A percentile compares a stretch with the other conserved stretches of the same genome.
Evolutionary conservation across 2,113 vertebrate genomes (phyloP).

Genomic region (Pollachius pollachius): DNA sequence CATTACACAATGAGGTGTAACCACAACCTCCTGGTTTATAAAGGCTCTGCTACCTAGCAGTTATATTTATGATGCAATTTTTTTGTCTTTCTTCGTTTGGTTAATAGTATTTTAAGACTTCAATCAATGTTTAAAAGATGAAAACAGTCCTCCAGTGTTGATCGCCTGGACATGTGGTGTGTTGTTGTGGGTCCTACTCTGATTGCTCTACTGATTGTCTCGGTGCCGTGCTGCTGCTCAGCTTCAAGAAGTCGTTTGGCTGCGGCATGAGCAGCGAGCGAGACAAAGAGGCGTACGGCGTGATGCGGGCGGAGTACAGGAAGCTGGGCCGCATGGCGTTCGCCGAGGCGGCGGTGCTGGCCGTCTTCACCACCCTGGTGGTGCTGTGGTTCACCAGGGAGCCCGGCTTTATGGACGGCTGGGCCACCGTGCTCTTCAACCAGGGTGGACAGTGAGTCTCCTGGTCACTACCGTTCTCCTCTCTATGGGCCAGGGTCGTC

Average conservation of each 20-base stretch:
- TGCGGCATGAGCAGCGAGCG: conserved; percentile 43
- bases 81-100: too few relatives aligned
- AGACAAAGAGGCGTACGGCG: conserved; percentile 65
- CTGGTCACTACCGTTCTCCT: too few relatives aligned
- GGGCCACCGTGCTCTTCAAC: conserved; percentile 79
- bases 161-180: too few relatives aligned
- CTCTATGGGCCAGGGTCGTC: too few relatives aligned
- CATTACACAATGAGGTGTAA: neutral
- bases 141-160: too few relatives aligned
- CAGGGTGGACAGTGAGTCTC: conserved; percentile 64
- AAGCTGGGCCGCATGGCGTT: conserved; percentile 81
- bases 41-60: too few relatives aligned
- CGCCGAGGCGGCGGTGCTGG: conserved; percentile 74
- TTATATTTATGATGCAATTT: too few relatives aligned
- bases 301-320: conserved; percentile 78
- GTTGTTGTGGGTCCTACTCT: too few relatives aligned
- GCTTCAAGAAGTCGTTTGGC: conserved; percentile 82
- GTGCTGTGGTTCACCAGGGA: conserved; percentile 90
- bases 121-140: too few relatives aligned
- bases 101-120: too few relatives aligned
- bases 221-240: conserved; percentile 37
- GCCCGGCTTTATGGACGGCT: conserved; percentile 87
- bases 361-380: conserved; percentile 79
- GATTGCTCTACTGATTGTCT: too few relatives aligned
- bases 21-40: too few relatives aligned